A percentile compares a stretch with the other conserved stretches of the same genome.
phyloP scores from a whole-genome alignment of 2,888 invertebrate species.

The Tridacna gigas region DNA sequence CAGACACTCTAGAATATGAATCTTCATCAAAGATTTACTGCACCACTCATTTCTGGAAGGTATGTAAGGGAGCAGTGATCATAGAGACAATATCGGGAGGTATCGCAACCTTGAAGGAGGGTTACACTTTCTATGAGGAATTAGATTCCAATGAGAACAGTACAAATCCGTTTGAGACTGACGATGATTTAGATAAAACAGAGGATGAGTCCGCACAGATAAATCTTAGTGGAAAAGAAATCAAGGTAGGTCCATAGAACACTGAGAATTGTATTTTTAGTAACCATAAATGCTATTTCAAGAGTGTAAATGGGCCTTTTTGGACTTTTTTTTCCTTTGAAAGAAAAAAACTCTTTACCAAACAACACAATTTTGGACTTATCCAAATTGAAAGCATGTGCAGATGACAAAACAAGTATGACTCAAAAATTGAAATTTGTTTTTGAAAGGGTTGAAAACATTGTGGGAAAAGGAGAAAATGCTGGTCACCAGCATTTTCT shows the following conservation, averaged over 20 bases:
- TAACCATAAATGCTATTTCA: too few species aligned
- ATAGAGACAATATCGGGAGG: constrained; percentile 83
- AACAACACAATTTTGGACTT: too few species aligned
- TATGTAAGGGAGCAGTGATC: constrained; percentile 78
- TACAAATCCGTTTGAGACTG: constrained; percentile 60
- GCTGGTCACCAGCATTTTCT: too few species aligned
- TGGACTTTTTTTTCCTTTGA: too few species aligned
- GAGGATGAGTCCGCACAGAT: constrained; percentile 51
- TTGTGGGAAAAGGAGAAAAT: too few species aligned
- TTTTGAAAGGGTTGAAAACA: too few species aligned
- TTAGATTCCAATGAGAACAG: constrained; percentile 60
- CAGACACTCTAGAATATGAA: constrained; percentile 79
- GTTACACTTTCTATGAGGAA: constrained; percentile 74
- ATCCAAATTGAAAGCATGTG: too few species aligned
- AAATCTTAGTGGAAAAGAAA: constrained; percentile 59
- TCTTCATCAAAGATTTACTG: constrained; percentile 77
- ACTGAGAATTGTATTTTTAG: background rate
- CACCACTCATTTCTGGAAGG: constrained; percentile 78
- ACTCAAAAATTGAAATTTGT: too few species aligned
- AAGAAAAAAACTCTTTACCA: too few species aligned
- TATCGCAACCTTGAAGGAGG: constrained; percentile 74
- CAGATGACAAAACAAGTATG: too few species aligned
- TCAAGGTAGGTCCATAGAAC: constrained; percentile 47
- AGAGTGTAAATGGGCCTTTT: too few species aligned
- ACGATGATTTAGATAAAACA: constrained; percentile 37